Base-by-base conservation (phyloP, 2,797 vertebrate species). In the Luscinia megarhynchos region DNA sequence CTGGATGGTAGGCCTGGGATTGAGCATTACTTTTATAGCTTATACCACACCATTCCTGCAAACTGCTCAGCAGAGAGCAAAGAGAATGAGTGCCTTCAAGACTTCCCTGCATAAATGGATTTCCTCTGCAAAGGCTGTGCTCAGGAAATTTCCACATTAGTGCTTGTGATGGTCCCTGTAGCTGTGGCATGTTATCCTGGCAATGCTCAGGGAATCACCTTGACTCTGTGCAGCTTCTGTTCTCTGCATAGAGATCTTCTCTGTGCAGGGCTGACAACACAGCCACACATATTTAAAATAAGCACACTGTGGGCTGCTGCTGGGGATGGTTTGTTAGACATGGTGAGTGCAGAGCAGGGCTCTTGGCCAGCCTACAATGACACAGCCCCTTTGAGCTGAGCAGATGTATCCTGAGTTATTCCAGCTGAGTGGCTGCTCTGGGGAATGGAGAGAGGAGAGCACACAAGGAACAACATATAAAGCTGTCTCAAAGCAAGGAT, bases 161-260 rank as follows among this genome's bases (percentile, higher is more conserved):
- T 6, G 6, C 58, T 40, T 26, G 48, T 38, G 59, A 34, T 34
- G 59, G 40, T 67, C 54, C 48, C 82, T 74, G 55, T 64, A 75
- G 88, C 69, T 68, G 66, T 43, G 66, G 10, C 40, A 10, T 24
- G 54, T 88, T 75, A 61, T 72, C 27, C 66, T 92, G 90, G 66
- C 66, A 73, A 10, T 0, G 0, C 12, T 78, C n/a, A 24, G 80
- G 40, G 66, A 36, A 57, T 61, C 0, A 1, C 23, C 15, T 32
- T 20, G 57, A 68, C 54, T 85, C 82, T 54, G 15, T n/a, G 34
- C 83, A 72, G 83, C 69, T 69, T 77, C 90, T 92, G 61, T 73
- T 88, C 92, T 58, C 46, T 41, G 30, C 69, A 61, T 46, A 72
- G 82, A 66, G 40, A 29, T n/a, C 36, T 41, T 21, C 55, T 74